Conservation (phyloP, 2,113 vertebrate species). For the Triplophysa siluroides region DNA sequence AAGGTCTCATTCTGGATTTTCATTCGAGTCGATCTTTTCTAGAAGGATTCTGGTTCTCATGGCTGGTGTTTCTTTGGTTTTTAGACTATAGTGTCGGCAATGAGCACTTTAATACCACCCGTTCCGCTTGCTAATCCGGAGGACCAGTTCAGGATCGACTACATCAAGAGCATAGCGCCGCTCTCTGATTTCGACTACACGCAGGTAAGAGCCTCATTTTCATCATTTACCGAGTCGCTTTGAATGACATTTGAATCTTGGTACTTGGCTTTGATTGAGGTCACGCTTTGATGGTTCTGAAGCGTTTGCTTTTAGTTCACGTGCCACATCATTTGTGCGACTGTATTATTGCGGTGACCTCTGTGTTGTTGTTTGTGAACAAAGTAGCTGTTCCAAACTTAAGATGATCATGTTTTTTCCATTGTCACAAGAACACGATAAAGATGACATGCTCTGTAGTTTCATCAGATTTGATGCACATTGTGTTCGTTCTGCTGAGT, state of each 20-base stretch:
- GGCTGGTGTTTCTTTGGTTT: constrained; percentile 57
- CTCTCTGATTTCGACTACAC: constrained; percentile 98
- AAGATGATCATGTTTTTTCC: background rate
- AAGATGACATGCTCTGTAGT: too few species aligned
- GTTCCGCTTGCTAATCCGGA: constrained; percentile 95
- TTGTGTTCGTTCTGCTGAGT: too few species aligned
- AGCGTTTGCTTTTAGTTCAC: background rate
- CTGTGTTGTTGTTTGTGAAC: background rate
- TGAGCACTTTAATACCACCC: constrained; percentile 99
- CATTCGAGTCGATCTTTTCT: background rate
- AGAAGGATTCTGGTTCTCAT: constrained; percentile 57
- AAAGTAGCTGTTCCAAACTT: background rate
- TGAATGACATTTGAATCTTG: constrained; percentile 18
- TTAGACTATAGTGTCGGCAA: constrained; percentile 97
- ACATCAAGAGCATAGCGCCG: constrained; percentile 98
- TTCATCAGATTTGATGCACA: too few species aligned
- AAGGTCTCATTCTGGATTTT: background rate
- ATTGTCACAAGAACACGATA: background rate
- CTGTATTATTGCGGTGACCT: background rate
- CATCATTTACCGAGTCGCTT: constrained; percentile 4
- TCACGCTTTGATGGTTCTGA: background rate
- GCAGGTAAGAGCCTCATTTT: constrained; percentile 80
- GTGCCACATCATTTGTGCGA: background rate
- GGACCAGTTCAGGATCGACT: constrained; percentile 97
- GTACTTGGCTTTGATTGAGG: background rate